Evolutionary conservation across 1,140 invertebrate species (phyloP).

Genomic region (Adelges cooleyi): DNA sequence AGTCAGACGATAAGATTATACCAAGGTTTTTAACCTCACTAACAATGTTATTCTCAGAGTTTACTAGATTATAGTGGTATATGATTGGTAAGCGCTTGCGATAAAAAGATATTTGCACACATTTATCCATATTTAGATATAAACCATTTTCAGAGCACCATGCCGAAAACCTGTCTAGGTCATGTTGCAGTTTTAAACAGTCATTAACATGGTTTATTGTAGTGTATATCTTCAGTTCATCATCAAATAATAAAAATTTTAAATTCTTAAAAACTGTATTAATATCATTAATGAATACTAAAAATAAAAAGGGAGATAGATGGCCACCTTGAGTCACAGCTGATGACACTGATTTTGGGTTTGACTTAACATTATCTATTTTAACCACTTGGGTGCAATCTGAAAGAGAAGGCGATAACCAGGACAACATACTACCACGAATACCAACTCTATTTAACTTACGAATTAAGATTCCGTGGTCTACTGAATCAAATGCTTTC

Average conservation of each 20-base stretch:
- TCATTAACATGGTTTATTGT: no score
- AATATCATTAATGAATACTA: constrained; percentile 33
- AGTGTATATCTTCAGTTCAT: neutral
- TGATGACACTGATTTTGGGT: neutral
- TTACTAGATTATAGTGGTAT: no score
- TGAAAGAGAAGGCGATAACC: constrained; percentile 31
- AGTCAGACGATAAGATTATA: no score
- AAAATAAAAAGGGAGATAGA: constrained; percentile 32
- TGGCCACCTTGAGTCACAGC: constrained; percentile 32
- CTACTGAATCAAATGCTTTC: constrained; percentile 34
- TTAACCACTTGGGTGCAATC: constrained; percentile 22
- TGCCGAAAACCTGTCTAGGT: no score
- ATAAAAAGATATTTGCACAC: no score
- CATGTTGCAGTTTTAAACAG: no score
- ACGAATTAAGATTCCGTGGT: constrained; percentile 30
- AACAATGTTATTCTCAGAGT: no score
- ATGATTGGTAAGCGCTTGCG: no score
- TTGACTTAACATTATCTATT: constrained; percentile 1
- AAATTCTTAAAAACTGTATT: no score
- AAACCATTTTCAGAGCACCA: no score
- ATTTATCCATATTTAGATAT: no score
- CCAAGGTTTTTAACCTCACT: no score
- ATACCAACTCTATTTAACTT: constrained; percentile 31
- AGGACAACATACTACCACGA: constrained; percentile 29
- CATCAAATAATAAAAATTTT: neutral